Percentiles rank a stretch among this genome's conserved stretches.
Conservation (phyloP, 2,888 invertebrate genomes). For the Perizoma flavofasciatum region DNA sequence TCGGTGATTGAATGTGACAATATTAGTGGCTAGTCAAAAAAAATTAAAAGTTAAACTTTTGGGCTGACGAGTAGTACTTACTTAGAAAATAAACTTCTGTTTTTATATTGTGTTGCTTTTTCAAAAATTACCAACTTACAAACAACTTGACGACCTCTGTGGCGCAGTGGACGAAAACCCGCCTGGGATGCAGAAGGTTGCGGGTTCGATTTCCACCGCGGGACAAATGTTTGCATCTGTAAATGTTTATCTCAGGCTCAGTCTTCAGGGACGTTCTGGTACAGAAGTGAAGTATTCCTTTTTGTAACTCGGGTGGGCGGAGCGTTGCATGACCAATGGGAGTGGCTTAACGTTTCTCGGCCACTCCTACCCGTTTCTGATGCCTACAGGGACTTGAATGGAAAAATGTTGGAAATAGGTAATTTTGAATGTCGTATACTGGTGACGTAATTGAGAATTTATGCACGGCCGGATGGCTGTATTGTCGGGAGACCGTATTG, state of each 20-base stretch:
- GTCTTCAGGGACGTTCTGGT: slow-evolving; percentile 58
- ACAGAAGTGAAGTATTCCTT: slow-evolving; percentile 61
- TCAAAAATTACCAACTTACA: neutral
- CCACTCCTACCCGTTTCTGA: slow-evolving; percentile 78
- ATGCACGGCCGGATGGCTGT: slow-evolving; percentile 52
- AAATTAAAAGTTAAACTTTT: slow-evolving; percentile 1
- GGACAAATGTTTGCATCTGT: too few species aligned
- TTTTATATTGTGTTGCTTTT: slow-evolving; percentile 11
- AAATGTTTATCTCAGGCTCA: slow-evolving; percentile 82
- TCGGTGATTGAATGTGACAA: slow-evolving; percentile 12
- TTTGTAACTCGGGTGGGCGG: slow-evolving; percentile 72
- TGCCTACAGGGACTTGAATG: slow-evolving; percentile 81
- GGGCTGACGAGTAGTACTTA: slow-evolving; percentile 10
- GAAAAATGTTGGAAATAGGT: slow-evolving; percentile 78
- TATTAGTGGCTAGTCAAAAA: slow-evolving; percentile 19
- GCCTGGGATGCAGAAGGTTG: too few species aligned
- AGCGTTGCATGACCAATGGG: slow-evolving; percentile 68
- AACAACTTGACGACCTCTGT: too few species aligned
- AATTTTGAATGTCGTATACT: slow-evolving; percentile 75
- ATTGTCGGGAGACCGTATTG: too few species aligned
- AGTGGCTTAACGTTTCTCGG: slow-evolving; percentile 55
- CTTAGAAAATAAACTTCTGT: slow-evolving; percentile 2
- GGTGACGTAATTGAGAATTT: slow-evolving; percentile 77
- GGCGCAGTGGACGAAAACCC: too few species aligned
- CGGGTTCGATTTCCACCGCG: too few species aligned